phyloP scores from a whole-genome alignment of 2,888 invertebrate species.

The Sinelater perroti region DNA sequence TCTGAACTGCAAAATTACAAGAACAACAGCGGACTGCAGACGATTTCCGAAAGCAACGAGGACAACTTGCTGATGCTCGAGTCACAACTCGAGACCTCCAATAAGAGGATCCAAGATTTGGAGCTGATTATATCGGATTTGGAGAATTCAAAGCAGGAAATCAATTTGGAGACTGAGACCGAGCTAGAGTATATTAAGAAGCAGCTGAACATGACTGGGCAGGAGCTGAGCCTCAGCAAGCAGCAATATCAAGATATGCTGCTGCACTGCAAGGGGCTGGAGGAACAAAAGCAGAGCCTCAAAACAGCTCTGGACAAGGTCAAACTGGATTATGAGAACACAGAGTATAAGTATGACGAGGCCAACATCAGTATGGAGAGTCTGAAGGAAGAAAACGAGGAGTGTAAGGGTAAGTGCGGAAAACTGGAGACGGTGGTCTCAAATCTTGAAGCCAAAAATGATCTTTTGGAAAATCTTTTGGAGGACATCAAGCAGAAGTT shows the following conservation, averaged over 20 bases:
- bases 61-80: slow-evolving; percentile 72
- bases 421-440: slow-evolving; percentile 46
- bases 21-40: slow-evolving; percentile 71
- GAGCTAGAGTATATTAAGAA: slow-evolving; percentile 46
- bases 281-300: slow-evolving; percentile 51
- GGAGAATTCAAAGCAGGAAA: slow-evolving; percentile 43
- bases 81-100: slow-evolving; percentile 67
- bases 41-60: slow-evolving; percentile 77
- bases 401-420: slow-evolving; percentile 49
- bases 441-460: slow-evolving; percentile 47
- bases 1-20: slow-evolving; percentile 72
- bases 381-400: slow-evolving; percentile 56
- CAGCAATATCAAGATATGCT: slow-evolving; percentile 51
- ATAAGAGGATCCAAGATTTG: slow-evolving; percentile 58
- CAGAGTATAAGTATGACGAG: slow-evolving; percentile 58
- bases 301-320: slow-evolving; percentile 61
- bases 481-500: slow-evolving; percentile 51
- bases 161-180: slow-evolving; percentile 41
- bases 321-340: slow-evolving; percentile 58
- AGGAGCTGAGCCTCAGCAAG: slow-evolving; percentile 44
- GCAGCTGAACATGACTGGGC: slow-evolving; percentile 44
- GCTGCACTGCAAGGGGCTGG: slow-evolving; percentile 41
- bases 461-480: slow-evolving; percentile 49
- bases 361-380: slow-evolving; percentile 63
- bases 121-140: slow-evolving; percentile 51